These are phyloP conservation scores for Plagodis dolabraria DNA, from an alignment of 2,888 invertebrate species.

Conservation along the genomic window DNA sequence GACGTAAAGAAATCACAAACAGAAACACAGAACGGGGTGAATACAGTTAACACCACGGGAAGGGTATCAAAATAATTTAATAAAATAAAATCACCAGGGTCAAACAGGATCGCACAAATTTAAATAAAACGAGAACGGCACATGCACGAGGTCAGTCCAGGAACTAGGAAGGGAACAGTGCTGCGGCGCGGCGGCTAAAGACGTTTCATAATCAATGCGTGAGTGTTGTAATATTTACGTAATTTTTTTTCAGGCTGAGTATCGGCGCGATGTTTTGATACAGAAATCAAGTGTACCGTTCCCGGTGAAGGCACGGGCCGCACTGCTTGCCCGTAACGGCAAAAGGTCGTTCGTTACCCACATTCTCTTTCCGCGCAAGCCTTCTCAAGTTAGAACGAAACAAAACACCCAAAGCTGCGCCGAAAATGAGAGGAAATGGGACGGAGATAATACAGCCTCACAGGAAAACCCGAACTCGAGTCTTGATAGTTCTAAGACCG, in stretches of 20 bases:
- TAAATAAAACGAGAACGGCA: constrained; percentile 59
- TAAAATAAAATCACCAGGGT: constrained; percentile 77
- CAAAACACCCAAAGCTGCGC: constrained; percentile 47
- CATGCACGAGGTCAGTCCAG: constrained; percentile 52
- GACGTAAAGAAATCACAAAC: constrained; percentile 69
- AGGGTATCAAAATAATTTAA: constrained; percentile 70
- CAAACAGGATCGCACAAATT: constrained; percentile 72
- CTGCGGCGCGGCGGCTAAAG: constrained; percentile 54
- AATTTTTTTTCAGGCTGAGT: constrained; percentile 78
- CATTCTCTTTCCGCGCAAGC: constrained; percentile 85
- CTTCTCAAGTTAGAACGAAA: constrained; percentile 78
- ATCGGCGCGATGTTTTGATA: constrained; percentile 62
- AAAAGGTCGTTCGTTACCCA: constrained; percentile 84
- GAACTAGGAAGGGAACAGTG: constrained; percentile 43
- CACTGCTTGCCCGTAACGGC: constrained; percentile 82
- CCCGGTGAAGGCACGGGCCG: constrained; percentile 80
- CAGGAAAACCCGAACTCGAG: constrained; percentile 81
- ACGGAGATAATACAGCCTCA: constrained; percentile 65
- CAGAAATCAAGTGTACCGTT: constrained; percentile 58
- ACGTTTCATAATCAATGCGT: constrained; percentile 77
- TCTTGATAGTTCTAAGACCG: constrained; percentile 79
- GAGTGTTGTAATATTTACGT: constrained; percentile 83
- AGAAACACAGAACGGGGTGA: constrained; percentile 66
- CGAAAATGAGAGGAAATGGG: constrained; percentile 52
- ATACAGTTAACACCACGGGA: constrained; percentile 65